Evolutionary conservation across 1,140 invertebrate species (phyloP), one percentile per base, ranked within the genome.

Genomic region (Acromyrmex heyeri): DNA sequence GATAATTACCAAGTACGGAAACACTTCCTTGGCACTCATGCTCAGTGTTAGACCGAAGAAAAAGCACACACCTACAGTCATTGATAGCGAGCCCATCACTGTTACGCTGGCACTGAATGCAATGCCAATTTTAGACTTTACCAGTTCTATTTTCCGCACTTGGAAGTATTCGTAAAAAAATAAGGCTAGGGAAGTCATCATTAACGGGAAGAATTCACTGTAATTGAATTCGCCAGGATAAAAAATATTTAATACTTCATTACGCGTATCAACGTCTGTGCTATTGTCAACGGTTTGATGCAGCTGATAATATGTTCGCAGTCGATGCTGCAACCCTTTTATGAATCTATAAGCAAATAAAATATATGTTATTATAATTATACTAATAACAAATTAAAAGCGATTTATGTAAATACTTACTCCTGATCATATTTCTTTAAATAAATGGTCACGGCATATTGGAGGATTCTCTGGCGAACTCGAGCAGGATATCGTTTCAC

Each of bases 121-220:
- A 91, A 99, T 97, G 2, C 98, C 97, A 75, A 99, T 95, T 95
- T 99, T 99, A 2, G 98, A 99, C 91, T 98, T 98, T 16, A 99
- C 97, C 75, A 98, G 96, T 93, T 99, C 98, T 69, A 99, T 98
- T 96, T 99, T 99, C 92, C 98, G 96, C 16, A 99, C 97, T 65
- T 98, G 99, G 94, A 99, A 99, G 92, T 99, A 99, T 4, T 99
- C 97, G 92, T 99, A 99, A 5, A 98, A 95, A 93, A 99, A 99
- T 14, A 99, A 95, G 18, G 98, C 96, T 18, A 98, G 94, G 91
- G 99, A 99, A 10, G 98, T 97, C 79, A 98, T 96, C 27, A 97
- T 96, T 0, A 99, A 94, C 0, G 98, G 98, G 59, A 99, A 96
- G 85, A 99, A 97, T 93, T 99, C 98, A 90, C 97, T 96, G 87